Evolutionary conservation across 1,140 invertebrate genomes (phyloP).

Genomic region (Drosophila pectinifera): DNA sequence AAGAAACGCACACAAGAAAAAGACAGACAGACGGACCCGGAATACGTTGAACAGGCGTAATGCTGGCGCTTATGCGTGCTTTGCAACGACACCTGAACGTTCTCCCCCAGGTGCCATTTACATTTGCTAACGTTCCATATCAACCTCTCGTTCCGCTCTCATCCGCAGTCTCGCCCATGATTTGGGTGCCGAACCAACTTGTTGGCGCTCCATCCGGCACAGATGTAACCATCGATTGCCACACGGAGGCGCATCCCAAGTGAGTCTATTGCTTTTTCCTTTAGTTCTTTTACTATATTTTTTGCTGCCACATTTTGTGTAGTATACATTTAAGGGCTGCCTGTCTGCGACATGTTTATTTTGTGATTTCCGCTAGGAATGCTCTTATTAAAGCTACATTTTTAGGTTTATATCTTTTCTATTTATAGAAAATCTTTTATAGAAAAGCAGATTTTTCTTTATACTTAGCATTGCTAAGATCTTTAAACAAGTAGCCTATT

Average conservation of each 20-base stretch:
- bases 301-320: slow-evolving; percentile 15
- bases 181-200: slow-evolving; percentile 95
- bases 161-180: slow-evolving; percentile 93
- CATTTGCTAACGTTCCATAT: slow-evolving; percentile 62
- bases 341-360: not conserved
- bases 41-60: slow-evolving; percentile 72
- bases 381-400: not conserved
- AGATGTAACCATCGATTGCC: slow-evolving; percentile 96
- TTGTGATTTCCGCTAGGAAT: not conserved
- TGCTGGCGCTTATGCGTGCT: slow-evolving; percentile 75
- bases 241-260: slow-evolving; percentile 95
- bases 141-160: slow-evolving; percentile 23
- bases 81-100: slow-evolving; percentile 62
- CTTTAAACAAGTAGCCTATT: too few species aligned
- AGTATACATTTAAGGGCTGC: slow-evolving; percentile 33
- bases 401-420: not conserved
- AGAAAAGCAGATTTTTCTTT: too few species aligned
- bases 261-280: slow-evolving; percentile 55
- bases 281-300: slow-evolving; percentile 5
- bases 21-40: slow-evolving; percentile 5
- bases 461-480: too few species aligned
- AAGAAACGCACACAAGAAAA: slow-evolving; percentile 1
- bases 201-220: slow-evolving; percentile 94
- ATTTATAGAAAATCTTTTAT: too few species aligned
- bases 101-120: slow-evolving; percentile 59